Evolutionary conservation across 2,113 vertebrate genomes (phyloP).

Genomic region (Irena cyanogastra): DNA sequence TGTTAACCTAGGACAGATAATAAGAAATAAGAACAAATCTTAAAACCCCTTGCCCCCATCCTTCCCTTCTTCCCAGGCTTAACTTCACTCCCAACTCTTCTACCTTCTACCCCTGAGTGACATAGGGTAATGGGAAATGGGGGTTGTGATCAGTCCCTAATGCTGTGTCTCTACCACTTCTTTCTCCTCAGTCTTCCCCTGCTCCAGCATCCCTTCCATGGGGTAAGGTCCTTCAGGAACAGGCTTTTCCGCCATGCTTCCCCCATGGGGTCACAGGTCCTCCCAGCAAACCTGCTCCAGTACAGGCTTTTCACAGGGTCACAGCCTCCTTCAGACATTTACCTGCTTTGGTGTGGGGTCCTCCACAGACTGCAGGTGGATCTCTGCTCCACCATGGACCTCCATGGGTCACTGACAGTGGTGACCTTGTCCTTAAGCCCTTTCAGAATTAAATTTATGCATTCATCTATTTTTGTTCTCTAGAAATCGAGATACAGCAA

Average conservation of each 20-base stretch:
- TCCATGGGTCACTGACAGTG: not conserved
- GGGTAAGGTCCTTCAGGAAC: not conserved
- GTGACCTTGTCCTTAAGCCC: not conserved
- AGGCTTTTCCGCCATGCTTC: not conserved
- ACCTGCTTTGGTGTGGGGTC: not conserved
- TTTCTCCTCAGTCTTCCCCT: not conserved
- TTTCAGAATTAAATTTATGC: not conserved
- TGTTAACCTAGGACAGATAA: too few species aligned
- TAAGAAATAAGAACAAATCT: not conserved
- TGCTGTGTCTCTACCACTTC: not conserved
- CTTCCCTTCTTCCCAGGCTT: not conserved
- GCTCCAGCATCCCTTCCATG: not conserved
- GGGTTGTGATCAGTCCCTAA: not conserved
- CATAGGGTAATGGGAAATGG: not conserved
- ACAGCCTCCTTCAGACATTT: not conserved
- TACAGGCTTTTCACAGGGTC: not conserved
- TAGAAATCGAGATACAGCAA: not conserved
- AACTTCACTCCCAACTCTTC: not conserved
- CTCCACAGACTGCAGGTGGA: not conserved
- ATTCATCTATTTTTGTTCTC: not conserved
- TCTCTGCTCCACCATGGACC: not conserved
- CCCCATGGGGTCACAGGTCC: not conserved
- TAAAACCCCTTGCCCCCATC: not conserved
- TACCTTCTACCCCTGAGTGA: not conserved
- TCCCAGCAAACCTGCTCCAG: not conserved